Evolutionary conservation across 2,113 vertebrate genomes (phyloP), one percentile per base, ranked within the genome.

Genomic region (Microcebus tavaratra): DNA sequence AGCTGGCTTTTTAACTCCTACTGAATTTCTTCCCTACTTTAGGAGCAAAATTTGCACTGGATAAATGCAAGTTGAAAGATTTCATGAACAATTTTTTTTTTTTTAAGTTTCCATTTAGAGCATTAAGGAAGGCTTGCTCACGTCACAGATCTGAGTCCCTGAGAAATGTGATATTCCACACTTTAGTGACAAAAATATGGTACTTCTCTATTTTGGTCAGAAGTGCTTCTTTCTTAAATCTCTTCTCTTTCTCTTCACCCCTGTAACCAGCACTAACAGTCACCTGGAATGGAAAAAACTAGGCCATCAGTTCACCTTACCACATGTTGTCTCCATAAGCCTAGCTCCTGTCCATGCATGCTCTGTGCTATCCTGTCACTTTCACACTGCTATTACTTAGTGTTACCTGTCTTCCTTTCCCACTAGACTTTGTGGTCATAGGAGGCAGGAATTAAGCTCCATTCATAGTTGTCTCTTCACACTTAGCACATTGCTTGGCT

Each of bases 141-240:
- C 23, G 8, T 75, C 81, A 94, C 12, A 88, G 70, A 79, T 48
- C 27, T 10, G 21, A 91, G 34, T 73, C 34, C 36, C 39, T 92
- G 70, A 15, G 72, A 96, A 92, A 73, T 61, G 55, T 79, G 36
- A 91, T 84, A 75, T 84, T 88, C 21, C 12, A 31, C 36, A 79
- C 34, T 67, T 59, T 15, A n/a, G 23, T 67, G 61, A 11, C 65
- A 29, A 75, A 94, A 80, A 88, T 50, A 17, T 67, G 91, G 70
- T 78, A 65, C 48, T 72, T 94, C 31, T 76, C 59, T 79, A 42
- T 84, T 91, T 94, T 91, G 72, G 45, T 94, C 48, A 91, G 23
- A 75, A 75, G 3, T 29, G 39, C 72, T 27, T 39, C 8, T 94
- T 89, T 91, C 61, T 59, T 68, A 86, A 81, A 85, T 39, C 61